phyloP scores from a whole-genome alignment of 2,113 vertebrate species.

The Isichthys henryi region DNA sequence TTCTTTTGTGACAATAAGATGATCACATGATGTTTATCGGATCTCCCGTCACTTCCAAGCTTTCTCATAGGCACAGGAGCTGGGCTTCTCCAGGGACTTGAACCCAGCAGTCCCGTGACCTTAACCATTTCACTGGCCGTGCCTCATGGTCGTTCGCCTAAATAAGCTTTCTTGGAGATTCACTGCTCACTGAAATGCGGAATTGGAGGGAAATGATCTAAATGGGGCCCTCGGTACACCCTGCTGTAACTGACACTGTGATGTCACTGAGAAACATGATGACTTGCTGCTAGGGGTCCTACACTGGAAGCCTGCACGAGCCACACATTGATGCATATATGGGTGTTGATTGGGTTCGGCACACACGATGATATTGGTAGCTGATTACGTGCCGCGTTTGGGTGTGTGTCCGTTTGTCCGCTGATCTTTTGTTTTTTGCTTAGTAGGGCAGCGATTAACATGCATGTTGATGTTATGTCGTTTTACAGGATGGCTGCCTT shows the following conservation, averaged over 20 bases:
- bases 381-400: conserved; percentile 9
- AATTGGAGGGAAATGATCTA: neutral
- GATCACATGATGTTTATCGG: neutral
- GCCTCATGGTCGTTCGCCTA: neutral
- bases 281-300: neutral
- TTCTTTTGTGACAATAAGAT: neutral
- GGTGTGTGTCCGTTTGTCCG: neutral
- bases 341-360: neutral
- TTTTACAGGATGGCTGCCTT: conserved; percentile 69
- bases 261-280: neutral
- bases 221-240: neutral
- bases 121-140: neutral
- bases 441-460: neutral
- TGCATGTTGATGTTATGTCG: conserved; percentile 52
- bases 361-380: neutral
- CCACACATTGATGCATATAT: neutral
- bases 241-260: neutral
- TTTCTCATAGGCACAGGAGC: neutral
- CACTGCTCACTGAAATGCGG: neutral
- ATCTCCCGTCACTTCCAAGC: neutral
- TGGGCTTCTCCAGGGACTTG: neutral
- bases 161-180: neutral
- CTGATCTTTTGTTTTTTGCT: neutral
- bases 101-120: neutral
- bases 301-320: neutral